Evolutionary conservation across 1,140 invertebrate genomes (phyloP).

Genomic region (Littorina saxatilis): DNA sequence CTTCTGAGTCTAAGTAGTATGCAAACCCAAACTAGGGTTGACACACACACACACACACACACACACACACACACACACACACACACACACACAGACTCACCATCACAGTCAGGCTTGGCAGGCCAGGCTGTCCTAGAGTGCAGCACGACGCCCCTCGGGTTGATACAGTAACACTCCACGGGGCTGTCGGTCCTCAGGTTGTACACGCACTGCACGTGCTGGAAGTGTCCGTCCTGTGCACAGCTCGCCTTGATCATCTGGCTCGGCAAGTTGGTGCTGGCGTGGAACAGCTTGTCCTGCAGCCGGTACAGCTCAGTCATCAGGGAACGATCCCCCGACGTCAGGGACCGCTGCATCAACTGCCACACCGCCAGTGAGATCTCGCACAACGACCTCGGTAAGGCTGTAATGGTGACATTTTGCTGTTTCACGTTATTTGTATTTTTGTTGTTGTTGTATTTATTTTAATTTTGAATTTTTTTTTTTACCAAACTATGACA

Average conservation of each 20-base stretch:
- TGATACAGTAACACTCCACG: constrained; percentile 33
- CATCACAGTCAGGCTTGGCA: neutral
- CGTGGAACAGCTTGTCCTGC: neutral
- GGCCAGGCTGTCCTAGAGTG: neutral
- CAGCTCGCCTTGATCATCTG: constrained; percentile 24
- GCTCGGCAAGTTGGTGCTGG: neutral
- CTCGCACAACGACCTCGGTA: constrained; percentile 1
- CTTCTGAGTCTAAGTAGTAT: too few relatives aligned
- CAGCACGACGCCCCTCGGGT: neutral
- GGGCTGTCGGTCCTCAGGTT: constrained; percentile 7
- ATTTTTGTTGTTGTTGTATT: too few relatives aligned
- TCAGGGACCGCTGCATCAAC: neutral
- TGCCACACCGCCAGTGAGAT: constrained; percentile 1
- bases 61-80: too few relatives aligned
- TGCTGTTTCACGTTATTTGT: too few relatives aligned
- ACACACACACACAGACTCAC: too few relatives aligned
- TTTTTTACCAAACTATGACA: too few relatives aligned
- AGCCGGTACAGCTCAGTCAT: neutral
- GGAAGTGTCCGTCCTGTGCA: neutral
- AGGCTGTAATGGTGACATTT: too few relatives aligned
- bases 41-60: too few relatives aligned
- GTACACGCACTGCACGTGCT: constrained; percentile 35
- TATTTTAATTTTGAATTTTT: too few relatives aligned
- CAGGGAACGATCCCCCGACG: neutral
- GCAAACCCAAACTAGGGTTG: too few relatives aligned